Conservation (phyloP, 2,113 vertebrate species). For the Percopsis transmontana region DNA sequence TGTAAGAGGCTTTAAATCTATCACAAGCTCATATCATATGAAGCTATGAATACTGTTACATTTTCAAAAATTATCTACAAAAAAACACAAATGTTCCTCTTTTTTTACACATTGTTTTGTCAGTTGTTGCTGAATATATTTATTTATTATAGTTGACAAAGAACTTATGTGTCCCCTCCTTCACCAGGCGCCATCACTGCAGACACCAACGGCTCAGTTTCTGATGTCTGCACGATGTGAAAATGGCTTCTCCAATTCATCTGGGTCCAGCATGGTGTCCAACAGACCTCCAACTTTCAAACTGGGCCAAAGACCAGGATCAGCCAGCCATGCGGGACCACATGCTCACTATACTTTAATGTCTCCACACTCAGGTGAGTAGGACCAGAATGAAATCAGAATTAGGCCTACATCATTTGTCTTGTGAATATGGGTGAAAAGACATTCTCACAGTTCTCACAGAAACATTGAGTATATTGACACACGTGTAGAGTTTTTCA, state of each 20-base stretch:
- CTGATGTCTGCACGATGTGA: slow-evolving; percentile 70
- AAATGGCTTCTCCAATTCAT: slow-evolving; percentile 68
- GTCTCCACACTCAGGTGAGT: slow-evolving; percentile 72
- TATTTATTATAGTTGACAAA: neutral
- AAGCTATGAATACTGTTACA: too few species aligned
- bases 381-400: neutral
- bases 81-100: too few species aligned
- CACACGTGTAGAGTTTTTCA: too few species aligned
- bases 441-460: too few species aligned
- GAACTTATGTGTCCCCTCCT: neutral
- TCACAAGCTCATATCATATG: too few species aligned
- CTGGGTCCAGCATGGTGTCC: slow-evolving; percentile 63
- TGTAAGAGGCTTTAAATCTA: too few species aligned
- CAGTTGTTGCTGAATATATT: too few species aligned
- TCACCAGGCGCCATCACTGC: slow-evolving; percentile 67
- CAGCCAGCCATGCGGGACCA: slow-evolving; percentile 47
- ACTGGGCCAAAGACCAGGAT: slow-evolving; percentile 67
- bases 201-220: slow-evolving; percentile 69
- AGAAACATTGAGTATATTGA: too few species aligned
- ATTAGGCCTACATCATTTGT: too few species aligned
- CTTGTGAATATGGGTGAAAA: too few species aligned
- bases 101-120: too few species aligned
- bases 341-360: slow-evolving; percentile 66
- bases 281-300: slow-evolving; percentile 75
- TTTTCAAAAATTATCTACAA: too few species aligned